A percentile compares a stretch with the other conserved stretches of the same genome.
These are phyloP conservation scores for Thymelicus lineola DNA, from an alignment of 2,888 invertebrate species.

Conservation along the genomic window DNA sequence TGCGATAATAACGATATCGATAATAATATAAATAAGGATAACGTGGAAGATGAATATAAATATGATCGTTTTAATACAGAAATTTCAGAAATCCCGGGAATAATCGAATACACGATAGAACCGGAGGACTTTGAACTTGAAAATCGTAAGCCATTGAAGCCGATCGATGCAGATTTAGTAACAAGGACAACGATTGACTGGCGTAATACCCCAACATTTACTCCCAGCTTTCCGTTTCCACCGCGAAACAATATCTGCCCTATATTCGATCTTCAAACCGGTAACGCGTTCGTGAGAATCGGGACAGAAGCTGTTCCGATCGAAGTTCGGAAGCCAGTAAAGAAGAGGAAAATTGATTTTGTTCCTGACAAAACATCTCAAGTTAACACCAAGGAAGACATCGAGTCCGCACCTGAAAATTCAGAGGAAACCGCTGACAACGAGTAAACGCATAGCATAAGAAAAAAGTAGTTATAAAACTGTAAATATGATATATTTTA, in stretches of 20 bases:
- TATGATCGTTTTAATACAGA: not conserved
- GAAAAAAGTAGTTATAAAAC: not conserved
- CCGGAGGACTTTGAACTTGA: not conserved
- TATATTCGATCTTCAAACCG: not conserved
- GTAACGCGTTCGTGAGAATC: not conserved
- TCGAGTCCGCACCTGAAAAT: not conserved
- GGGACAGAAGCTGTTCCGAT: not conserved
- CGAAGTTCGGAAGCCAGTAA: not conserved
- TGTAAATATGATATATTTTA: constrained; percentile 3
- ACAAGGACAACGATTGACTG: no score
- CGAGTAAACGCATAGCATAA: constrained; percentile 1
- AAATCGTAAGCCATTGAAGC: no score
- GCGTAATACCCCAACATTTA: no score
- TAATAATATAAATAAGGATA: not conserved
- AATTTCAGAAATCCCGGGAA: not conserved
- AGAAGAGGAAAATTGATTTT: not conserved
- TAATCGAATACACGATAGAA: not conserved
- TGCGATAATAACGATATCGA: no score
- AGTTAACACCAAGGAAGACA: not conserved
- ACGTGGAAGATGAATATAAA: not conserved
- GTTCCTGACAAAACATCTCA: not conserved
- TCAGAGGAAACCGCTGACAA: not conserved
- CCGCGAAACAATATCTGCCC: not conserved
- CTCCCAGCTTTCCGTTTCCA: not conserved
- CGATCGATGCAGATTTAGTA: no score